phyloP scores from a whole-genome alignment of 2,797 vertebrate species.

The Phrynocephalus forsythii region DNA sequence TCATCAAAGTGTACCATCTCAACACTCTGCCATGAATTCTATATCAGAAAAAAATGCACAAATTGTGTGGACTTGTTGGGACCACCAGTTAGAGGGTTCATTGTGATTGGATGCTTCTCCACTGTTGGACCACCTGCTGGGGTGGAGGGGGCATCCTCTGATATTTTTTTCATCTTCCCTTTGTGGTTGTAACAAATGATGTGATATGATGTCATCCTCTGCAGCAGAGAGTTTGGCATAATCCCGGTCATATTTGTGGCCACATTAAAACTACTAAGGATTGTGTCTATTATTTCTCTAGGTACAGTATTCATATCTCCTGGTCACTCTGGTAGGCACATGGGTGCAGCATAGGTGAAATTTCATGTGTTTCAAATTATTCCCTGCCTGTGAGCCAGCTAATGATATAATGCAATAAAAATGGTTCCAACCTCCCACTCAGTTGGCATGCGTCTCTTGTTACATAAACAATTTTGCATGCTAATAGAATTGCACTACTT shows the following conservation, averaged over 20 bases:
- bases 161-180: not conserved
- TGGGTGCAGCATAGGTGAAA: slow-evolving; percentile 13
- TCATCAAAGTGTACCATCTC: not conserved
- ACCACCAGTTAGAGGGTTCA: not conserved
- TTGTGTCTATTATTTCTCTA: not conserved
- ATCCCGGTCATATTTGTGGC: not conserved
- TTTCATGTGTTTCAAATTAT: not conserved
- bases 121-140: not conserved
- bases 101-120: not conserved
- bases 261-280: not conserved
- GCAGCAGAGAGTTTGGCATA: not conserved
- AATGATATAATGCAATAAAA: slow-evolving; percentile 19
- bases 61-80: not conserved
- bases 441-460: not conserved
- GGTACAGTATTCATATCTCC: not conserved
- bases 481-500: slow-evolving; percentile 5
- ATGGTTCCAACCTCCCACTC: slow-evolving; percentile 17
- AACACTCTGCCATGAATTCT: not conserved
- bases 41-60: not conserved
- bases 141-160: not conserved
- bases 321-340: not conserved
- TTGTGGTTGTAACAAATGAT: not conserved
- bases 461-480: slow-evolving; percentile 5
- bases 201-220: not conserved
- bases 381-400: slow-evolving; percentile 14